Base-by-base conservation (phyloP, 1,140 invertebrate species). In the Pogonomyrmex barbatus region DNA sequence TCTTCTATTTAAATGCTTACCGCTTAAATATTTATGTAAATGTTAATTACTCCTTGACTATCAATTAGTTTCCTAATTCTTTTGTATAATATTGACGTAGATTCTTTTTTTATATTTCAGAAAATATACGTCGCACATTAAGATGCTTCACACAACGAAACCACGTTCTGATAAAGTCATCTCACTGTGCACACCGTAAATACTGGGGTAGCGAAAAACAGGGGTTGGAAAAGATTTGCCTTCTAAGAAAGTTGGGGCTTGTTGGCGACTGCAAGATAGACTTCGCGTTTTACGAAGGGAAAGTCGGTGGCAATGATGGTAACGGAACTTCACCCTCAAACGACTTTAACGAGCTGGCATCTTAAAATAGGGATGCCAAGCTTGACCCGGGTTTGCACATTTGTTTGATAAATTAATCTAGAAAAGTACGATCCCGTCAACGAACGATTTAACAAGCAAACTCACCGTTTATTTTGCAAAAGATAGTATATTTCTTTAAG, bases 91-190 rank as follows among this genome's bases (percentile, higher is more conserved):
- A 33, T 47, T 33, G 14, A 47, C n/a, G 12, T 12, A 2, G 2
- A 33, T 4, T 14, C 45, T 14, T 33, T 12, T 76, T 60, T 9
- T 36, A 52, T 42, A 36, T n/a, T 30, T 12, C 50, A 56, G 39
- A n/a, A 87, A 82, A 81, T 47, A 81, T 78, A 70, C 14, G 60
- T 14, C 14, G 33, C 39, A 65, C 92, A 94, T 94, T 94, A 94
- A 95, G 94, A 94, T 89, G 92, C 93, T 94, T 92, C 89, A 77
- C 88, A 33, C 88, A 33, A 50, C 81, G 73, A 87, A 88, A 92
- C 92, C 92, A 93, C 94, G 94, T 94, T 94, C 93, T 95, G 93
- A 95, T 95, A 94, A 95, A 95, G 93, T 94, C 93, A 91, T 94
- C 89, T 58, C 17, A 42, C 87, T 87, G 81, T 86, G 76, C 56